Evolutionary conservation across 2,797 vertebrate genomes (phyloP), one percentile per base, ranked within the genome.

Genomic region (Urocyon cinereoargenteus): DNA sequence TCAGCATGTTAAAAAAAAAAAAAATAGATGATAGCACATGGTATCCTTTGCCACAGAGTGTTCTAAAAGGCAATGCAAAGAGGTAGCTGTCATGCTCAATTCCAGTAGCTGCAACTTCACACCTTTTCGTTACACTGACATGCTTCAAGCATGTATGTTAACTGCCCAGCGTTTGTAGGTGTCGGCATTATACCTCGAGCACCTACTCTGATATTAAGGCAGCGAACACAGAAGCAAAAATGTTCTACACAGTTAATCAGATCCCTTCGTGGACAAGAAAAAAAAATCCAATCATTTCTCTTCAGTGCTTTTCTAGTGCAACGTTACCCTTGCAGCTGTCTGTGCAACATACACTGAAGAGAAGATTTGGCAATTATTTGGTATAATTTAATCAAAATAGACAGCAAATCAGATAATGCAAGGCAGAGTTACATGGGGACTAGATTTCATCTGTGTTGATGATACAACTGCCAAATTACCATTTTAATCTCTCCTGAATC

Each of bases 291-390:
- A 40, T 95, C 87, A 90, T 92, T 96, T 86, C 79, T 89, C 81
- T 95, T 81, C 93, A 86, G 0, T 83, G 72, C 18, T 95, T 88
- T 93, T 79, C 59, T 83, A 78, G 19, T 78, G 36, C 79, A 91
- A 14, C 86, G 51, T 24, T 79, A 70, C 83, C 93, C 68, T 73
- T 88, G 51, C 66, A 97, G 81, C 61, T 94, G 28, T 70, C 73
- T 86, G 31, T 66, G 31, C 13, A 88, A 36, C 26, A 89, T 21
- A 89, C 36, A 96, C 28, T 64, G 24, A 78, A 93, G 13, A 94
- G 53, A 70, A 95, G 72, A 92, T 86, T 49, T 95, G 94, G 81
- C 51, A 82, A 97, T 95, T 98, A 78, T 96, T 96, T 96, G 62
- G 55, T 92, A 61, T 95, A 96, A 86, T 90, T 95, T 93, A 93